phyloP scores from a whole-genome alignment of 2,797 vertebrate genomes.

The Harpagifer antarcticus region DNA sequence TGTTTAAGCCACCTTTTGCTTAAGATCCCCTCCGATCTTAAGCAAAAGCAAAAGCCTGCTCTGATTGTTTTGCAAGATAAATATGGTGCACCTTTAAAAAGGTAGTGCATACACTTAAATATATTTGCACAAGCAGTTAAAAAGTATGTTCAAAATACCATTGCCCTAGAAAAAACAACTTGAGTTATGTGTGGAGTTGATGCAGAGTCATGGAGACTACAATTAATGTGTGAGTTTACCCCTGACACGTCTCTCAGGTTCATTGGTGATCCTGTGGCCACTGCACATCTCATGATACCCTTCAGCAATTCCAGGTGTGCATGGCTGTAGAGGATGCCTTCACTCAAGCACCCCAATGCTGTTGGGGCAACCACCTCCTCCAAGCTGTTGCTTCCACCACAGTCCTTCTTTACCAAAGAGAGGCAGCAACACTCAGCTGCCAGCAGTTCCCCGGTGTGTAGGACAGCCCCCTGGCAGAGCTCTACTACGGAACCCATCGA shows the following conservation, averaged over 20 bases:
- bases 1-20: no score
- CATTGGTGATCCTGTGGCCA: constrained; percentile 59
- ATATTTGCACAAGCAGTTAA: no score
- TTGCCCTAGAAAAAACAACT: not conserved
- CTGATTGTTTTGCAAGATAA: no score
- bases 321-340: constrained; percentile 32
- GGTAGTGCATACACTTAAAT: no score
- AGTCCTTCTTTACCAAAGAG: constrained; percentile 55
- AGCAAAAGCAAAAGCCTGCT: no score
- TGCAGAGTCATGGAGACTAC: not conserved
- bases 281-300: constrained; percentile 63
- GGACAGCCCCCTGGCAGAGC: constrained; percentile 63
- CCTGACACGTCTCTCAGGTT: constrained; percentile 65
- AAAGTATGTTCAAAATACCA: not conserved
- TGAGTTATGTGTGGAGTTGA: not conserved
- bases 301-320: constrained; percentile 58
- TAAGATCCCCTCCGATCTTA: no score
- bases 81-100: no score
- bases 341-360: not conserved
- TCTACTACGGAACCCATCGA: constrained; percentile 59
- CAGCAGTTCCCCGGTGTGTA: constrained; percentile 60
- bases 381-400: constrained; percentile 35
- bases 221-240: constrained; percentile 51
- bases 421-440: constrained; percentile 56
- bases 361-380: constrained; percentile 56